A percentile compares a stretch with the other conserved stretches of the same genome.
Evolutionary conservation across 2,797 vertebrate species (phyloP).

Genomic region (Pipistrellus nathusii): DNA sequence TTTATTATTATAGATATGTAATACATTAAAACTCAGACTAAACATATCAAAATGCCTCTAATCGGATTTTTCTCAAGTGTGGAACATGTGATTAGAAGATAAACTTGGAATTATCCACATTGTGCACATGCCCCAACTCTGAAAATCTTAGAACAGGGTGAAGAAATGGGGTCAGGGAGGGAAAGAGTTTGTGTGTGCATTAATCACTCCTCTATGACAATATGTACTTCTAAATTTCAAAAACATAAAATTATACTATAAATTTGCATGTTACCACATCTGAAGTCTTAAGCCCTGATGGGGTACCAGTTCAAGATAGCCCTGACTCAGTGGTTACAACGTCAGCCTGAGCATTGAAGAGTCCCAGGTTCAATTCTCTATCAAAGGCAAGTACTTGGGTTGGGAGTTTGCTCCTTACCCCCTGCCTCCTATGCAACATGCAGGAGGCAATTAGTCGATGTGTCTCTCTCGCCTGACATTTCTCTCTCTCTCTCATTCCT

Average conservation of each 20-base stretch:
- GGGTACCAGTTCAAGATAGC: not conserved
- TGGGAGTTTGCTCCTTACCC: too few species aligned
- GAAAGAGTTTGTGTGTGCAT: accelerated
- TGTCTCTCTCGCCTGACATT: too few species aligned
- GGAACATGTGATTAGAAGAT: not conserved
- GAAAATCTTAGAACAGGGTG: not conserved
- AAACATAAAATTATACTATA: not conserved
- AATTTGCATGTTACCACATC: not conserved
- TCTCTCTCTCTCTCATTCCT: too few species aligned
- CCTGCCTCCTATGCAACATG: too few species aligned
- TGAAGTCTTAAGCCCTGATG: not conserved
- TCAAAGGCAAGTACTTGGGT: too few species aligned
- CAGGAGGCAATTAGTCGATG: too few species aligned
- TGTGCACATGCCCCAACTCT: not conserved
- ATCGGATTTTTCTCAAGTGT: not conserved
- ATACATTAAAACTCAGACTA: not conserved
- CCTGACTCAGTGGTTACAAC: too few species aligned
- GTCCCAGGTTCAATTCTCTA: too few species aligned
- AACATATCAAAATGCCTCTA: not conserved
- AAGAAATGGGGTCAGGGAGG: not conserved
- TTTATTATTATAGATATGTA: not conserved
- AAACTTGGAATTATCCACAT: not conserved
- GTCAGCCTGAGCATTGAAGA: too few species aligned
- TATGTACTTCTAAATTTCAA: not conserved
- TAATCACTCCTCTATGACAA: not conserved